Base-by-base conservation (phyloP, 2,113 vertebrate species). In the Anarhynchus alexandrinus region DNA sequence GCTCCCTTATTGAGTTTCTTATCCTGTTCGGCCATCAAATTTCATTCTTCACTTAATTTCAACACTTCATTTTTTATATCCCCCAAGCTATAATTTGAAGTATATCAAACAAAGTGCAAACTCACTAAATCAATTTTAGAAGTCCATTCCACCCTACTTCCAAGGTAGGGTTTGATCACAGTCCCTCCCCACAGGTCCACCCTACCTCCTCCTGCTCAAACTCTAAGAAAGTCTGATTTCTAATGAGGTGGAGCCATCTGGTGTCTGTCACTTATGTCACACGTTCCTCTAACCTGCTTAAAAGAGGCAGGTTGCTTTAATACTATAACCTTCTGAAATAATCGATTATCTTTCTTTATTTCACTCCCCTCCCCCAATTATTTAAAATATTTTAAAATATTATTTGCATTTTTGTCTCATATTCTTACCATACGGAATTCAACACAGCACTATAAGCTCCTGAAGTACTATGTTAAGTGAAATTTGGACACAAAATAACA, bases 161-260 rank as follows among this genome's bases (percentile, higher is more conserved):
- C 36, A 69, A 83, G 13, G 6, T 36, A 59, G 11, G 7, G 1
- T 40, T 64, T 82, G 12, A 82, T 72, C 40, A 51, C 20, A 16
- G 18, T 71, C 19, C 17, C 22, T 65, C 13, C 40, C 29, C 1
- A 0, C 8, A 45, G 15, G 22, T 36, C 21, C 12, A 34, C 21
- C n/a, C 86, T 67, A 25, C 12, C 25, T 42, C 13, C 58, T 51
- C 13, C 34, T 12, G 23, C 17, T 67, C 29, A 32, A 11, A 62
- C 6, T 17, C 12, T 3, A 15, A 10, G 6, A n/a, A 74, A 36
- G 5, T 42, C 43, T 58, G 49, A 96, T 96, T 96, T 92, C 66
- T 95, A 89, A 79, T 85, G 70, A 97, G 54, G 65, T 95, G 77
- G 94, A 97, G 95, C 95, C 95, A 97, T 72, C 96, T 96, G 96